A percentile compares a stretch with the other conserved stretches of the same genome.
phyloP scores from a whole-genome alignment of 2,113 vertebrate genomes.

The Hypanus sabinus region DNA sequence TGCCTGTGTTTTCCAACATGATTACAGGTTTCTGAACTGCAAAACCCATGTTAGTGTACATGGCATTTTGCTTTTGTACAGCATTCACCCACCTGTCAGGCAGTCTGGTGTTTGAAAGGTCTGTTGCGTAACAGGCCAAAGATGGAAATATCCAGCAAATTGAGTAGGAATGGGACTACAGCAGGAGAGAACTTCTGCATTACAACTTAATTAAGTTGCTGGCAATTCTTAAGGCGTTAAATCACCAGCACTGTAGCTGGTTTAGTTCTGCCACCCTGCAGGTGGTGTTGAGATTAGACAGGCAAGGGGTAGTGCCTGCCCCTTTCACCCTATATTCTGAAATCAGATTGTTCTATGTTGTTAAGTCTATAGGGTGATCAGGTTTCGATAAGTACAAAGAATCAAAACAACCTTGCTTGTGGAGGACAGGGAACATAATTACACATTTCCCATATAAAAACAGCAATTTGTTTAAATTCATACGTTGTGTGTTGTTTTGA shows the following conservation, averaged over 20 bases:
- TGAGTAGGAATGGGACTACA: not conserved
- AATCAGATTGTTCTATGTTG: not conserved
- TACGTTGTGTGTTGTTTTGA: not conserved
- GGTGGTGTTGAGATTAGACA: not conserved
- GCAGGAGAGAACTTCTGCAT: not conserved
- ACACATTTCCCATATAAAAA: not conserved
- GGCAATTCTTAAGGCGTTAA: not conserved
- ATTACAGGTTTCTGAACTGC: not conserved
- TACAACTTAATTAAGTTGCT: not conserved
- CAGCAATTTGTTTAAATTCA: not conserved
- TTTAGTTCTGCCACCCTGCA: not conserved
- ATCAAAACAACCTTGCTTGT: not conserved
- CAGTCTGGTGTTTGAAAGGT: too few relatives aligned
- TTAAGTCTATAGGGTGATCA: not conserved
- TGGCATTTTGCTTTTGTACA: too few relatives aligned
- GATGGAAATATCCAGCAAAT: not conserved
- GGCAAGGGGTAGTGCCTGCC: not conserved
- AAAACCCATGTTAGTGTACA: not conserved
- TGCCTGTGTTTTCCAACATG: not conserved
- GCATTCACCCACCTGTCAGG: too few relatives aligned
- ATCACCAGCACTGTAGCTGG: not conserved
- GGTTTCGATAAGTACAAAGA: not conserved
- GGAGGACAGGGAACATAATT: not conserved
- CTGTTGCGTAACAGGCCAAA: not conserved
- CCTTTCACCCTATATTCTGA: not conserved